Base-by-base conservation (phyloP, 2,888 invertebrate genomes). In the Pollenia griseotomentosa region DNA sequence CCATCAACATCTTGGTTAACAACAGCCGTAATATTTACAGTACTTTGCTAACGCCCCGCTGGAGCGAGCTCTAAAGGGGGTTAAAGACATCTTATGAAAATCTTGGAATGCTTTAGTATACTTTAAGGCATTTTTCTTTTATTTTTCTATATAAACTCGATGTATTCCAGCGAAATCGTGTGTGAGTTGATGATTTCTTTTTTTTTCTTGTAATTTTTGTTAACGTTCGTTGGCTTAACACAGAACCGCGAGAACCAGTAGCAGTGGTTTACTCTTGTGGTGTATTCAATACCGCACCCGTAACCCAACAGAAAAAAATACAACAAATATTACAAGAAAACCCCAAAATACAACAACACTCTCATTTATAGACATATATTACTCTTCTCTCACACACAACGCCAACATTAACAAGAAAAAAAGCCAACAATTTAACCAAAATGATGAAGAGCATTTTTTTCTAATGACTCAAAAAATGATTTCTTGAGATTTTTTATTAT, bases 231-330 rank as follows among this genome's bases (percentile, higher is more conserved):
- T 92, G 91, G 91, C 92, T 92, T 92, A 90, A 90, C 91, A 90
- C 91, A 90, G 90, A 91, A 93, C 93, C 93, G 91, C 93, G 93
- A 92, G 92, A 93, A 93, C 93, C 93, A 93, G 93, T 92, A 92
- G 92, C 93, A 93, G 93, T 92, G 93, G 93, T 93, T 93, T 92
- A 87, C 91, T 90, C 91, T 92, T 91, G 91, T 91, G 91, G 91
- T 90, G 90, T 91, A 87, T 89, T 88, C 90, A 88, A 89, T 88
- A 89, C 89, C 89, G 88, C 90, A 88, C 88, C 88, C 89, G 89
- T 88, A 88, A 89, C 88, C 89, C 85, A 88, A 89, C 88, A 88
- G 83, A 80, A 83, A 88, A 86, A 88, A 66, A 84, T 79, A 87
- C 85, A 85, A 88, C 70, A 85, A 73, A 55, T 66, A 75, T 79